Evolutionary conservation across 2,888 invertebrate genomes (phyloP).

Genomic region (Apamea epomidion): DNA sequence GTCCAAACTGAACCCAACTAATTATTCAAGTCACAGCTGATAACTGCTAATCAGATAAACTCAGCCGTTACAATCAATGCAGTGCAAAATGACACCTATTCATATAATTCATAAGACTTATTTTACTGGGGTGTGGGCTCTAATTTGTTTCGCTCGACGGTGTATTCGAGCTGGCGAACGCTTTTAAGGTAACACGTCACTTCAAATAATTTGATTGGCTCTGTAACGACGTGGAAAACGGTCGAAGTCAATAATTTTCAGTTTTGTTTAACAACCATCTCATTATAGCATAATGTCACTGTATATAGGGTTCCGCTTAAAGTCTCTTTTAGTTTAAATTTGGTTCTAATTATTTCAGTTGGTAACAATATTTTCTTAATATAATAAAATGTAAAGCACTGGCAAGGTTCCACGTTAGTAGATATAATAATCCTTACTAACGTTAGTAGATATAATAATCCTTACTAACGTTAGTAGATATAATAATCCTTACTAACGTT

Average conservation of each 20-base stretch:
- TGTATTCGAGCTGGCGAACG: slow-evolving; percentile 24
- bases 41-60: slow-evolving; percentile 50
- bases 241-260: slow-evolving; percentile 14
- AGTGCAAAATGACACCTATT: slow-evolving; percentile 25
- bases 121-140: slow-evolving; percentile 2
- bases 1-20: slow-evolving; percentile 12
- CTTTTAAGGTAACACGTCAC: slow-evolving; percentile 25
- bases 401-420: neutral
- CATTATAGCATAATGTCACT: neutral
- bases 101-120: neutral
- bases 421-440: too few relatives aligned
- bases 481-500: too few relatives aligned
- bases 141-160: slow-evolving; percentile 36
- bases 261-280: slow-evolving; percentile 7
- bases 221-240: slow-evolving; percentile 25
- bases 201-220: slow-evolving; percentile 38
- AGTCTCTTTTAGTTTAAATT: slow-evolving; percentile 1
- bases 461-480: neutral
- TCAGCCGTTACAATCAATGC: neutral
- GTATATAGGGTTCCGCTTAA: neutral
- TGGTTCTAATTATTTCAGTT: neutral
- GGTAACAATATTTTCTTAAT: neutral
- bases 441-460: neutral
- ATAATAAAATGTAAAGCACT: neutral
- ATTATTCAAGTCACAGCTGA: slow-evolving; percentile 42